Base-by-base conservation (phyloP, 2,113 vertebrate genomes). In the Anarrhichthys ocellatus region DNA sequence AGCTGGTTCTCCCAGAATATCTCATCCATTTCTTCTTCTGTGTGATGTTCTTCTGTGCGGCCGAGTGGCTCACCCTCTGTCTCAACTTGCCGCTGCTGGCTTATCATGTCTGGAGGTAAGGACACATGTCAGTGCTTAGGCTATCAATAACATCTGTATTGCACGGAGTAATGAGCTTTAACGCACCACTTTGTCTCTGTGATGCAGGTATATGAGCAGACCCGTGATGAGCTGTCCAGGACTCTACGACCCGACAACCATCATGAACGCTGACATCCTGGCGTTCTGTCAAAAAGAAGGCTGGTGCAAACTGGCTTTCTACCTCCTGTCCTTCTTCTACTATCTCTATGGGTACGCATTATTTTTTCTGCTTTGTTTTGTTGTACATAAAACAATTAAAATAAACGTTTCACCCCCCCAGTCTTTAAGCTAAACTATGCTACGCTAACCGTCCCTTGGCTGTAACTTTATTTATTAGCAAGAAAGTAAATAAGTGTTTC, bases 11-110 rank as follows among this genome's bases (percentile, higher is more conserved):
- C 86, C 98, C 98, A 2, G 98, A 99, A 95, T 99, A 99, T 94
- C 97, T 99, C 93, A 99, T 99, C 96, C 98, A 99, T 72, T 97
- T 98, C 81, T 99, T 99, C 97, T 99, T 99, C 97, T 99, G 98
- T 78, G 97, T 99, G 94, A 99, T 99, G 98, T 99, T 99, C 95
- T 97, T 99, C 83, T 99, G 98, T 89, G 98, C 98, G 27, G 96
- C 97, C 67, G 98, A 99, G 92, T 99, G 98, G 98, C 97, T 99
- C 73, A 99, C 98, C 0, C 96, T 99, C 89, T 95, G 94, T 76
- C 97, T 99, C 95, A 99, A 99, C 94, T 94, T 99, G 89, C 98
- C 98, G 1, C 96, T 99, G 90, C 90, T 99, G 95, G 97, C 97
- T 61, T 99, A 99, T 91, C 98, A 99, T 50, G 96, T 99, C 87